phyloP scores from a whole-genome alignment of 2,888 invertebrate genomes.

The Anticlea derivata region DNA sequence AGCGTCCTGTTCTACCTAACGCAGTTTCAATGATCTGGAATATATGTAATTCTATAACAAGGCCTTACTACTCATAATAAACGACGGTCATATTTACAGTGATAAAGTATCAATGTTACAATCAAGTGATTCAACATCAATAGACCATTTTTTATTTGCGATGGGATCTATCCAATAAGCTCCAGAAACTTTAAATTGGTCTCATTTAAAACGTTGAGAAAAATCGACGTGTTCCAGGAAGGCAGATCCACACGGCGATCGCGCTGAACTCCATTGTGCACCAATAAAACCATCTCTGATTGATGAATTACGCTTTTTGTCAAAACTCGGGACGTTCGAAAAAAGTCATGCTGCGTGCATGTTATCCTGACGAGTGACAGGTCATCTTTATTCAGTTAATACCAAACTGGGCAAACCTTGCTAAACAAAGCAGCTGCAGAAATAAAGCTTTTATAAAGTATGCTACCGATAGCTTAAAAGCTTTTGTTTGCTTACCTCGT shows the following conservation, averaged over 20 bases:
- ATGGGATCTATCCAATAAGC: slow-evolving; percentile 32
- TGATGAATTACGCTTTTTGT: slow-evolving; percentile 77
- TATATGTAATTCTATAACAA: no score
- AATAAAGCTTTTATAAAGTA: no score
- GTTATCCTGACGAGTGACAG: neutral
- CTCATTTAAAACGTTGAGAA: slow-evolving; percentile 65
- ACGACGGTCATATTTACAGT: no score
- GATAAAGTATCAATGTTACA: no score
- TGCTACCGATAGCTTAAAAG: no score
- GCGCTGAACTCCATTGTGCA: slow-evolving; percentile 69
- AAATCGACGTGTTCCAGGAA: slow-evolving; percentile 69
- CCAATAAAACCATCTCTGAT: slow-evolving; percentile 79
- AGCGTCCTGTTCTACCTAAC: no score
- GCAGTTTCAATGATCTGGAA: no score
- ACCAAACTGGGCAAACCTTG: no score
- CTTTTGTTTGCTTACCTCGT: no score
- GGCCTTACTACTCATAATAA: no score
- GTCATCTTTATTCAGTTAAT: no score
- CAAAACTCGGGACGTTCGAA: slow-evolving; percentile 62
- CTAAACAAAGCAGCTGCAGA: no score
- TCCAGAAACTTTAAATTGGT: slow-evolving; percentile 52
- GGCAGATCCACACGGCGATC: slow-evolving; percentile 67
- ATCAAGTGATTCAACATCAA: slow-evolving; percentile 26
- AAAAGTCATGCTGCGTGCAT: slow-evolving; percentile 44
- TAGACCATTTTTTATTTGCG: slow-evolving; percentile 37